phyloP scores from a whole-genome alignment of 2,888 invertebrate genomes.

The Ennomos quercinarius region DNA sequence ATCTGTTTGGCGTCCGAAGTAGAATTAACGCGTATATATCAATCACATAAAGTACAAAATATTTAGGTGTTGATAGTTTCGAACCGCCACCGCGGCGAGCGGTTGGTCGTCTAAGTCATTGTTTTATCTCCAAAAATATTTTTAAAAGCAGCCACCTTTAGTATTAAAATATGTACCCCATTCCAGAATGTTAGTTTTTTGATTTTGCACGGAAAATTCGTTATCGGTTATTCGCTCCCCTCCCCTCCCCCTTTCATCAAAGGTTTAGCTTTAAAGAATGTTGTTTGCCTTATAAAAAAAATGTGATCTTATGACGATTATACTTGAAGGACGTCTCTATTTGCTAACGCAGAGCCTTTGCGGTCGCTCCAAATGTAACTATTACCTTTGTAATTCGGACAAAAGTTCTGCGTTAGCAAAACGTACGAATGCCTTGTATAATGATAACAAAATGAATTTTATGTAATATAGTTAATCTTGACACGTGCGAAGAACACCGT shows the following conservation, averaged over 20 bases:
- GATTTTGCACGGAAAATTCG: conserved; percentile 53
- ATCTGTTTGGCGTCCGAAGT: conserved; percentile 72
- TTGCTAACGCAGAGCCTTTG: conserved; percentile 54
- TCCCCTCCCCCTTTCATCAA: conserved; percentile 63
- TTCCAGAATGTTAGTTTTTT: conserved; percentile 57
- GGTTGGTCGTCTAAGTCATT: conserved; percentile 57
- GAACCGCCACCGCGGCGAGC: conserved; percentile 49
- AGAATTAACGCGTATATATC: conserved; percentile 64
- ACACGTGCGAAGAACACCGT: conserved; percentile 73
- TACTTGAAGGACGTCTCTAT: conserved; percentile 75
- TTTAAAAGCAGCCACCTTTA: conserved; percentile 56
- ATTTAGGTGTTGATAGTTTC: conserved; percentile 71
- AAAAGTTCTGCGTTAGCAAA: conserved; percentile 55
- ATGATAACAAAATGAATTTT: conserved; percentile 82
- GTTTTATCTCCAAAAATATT: conserved; percentile 55
- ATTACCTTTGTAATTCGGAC: not conserved
- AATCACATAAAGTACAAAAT: conserved; percentile 73
- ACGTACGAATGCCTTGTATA: conserved; percentile 78
- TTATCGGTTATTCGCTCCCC: conserved; percentile 67
- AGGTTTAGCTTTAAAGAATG: conserved; percentile 84
- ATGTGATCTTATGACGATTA: conserved; percentile 85
- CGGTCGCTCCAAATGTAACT: conserved; percentile 4
- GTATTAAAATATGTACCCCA: conserved; percentile 65
- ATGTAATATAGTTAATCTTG: conserved; percentile 77
- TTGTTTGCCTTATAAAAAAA: conserved; percentile 85